phyloP scores from a whole-genome alignment of 2,113 vertebrate species.

The Tursiops truncatus region DNA sequence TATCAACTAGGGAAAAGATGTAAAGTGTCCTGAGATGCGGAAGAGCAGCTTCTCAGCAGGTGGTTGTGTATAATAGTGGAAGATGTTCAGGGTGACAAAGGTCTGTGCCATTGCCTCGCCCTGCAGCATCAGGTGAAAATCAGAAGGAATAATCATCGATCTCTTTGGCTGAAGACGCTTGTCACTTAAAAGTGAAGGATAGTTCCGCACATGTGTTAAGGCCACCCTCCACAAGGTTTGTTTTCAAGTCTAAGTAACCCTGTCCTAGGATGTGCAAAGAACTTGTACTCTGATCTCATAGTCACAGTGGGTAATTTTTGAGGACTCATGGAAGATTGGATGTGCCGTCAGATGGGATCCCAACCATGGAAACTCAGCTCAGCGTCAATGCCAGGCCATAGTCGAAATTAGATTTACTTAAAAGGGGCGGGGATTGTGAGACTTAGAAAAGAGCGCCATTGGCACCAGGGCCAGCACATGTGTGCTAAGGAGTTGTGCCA shows the following conservation, averaged over 20 bases:
- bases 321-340: not conserved
- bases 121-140: not conserved
- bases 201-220: not conserved
- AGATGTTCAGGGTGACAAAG: not conserved
- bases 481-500: not conserved
- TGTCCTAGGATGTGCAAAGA: not conserved
- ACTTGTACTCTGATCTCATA: not conserved
- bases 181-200: too few species aligned
- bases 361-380: not conserved
- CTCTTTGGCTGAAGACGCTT: not conserved
- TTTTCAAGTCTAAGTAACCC: not conserved
- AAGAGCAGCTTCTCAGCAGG: not conserved
- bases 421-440: not conserved
- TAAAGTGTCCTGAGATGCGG: not conserved
- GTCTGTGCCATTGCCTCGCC: not conserved
- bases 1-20: not conserved
- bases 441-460: not conserved
- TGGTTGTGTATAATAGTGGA: not conserved
- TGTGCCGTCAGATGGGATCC: not conserved
- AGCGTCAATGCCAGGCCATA: not conserved
- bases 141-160: not conserved
- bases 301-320: not conserved
- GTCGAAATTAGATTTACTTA: not conserved
- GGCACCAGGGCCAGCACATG: too few species aligned
- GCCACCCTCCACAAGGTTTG: not conserved